Percentiles rank a stretch among this genome's conserved stretches.
phyloP scores from a whole-genome alignment of 2,888 invertebrate genomes.

The Taenaris catops region DNA sequence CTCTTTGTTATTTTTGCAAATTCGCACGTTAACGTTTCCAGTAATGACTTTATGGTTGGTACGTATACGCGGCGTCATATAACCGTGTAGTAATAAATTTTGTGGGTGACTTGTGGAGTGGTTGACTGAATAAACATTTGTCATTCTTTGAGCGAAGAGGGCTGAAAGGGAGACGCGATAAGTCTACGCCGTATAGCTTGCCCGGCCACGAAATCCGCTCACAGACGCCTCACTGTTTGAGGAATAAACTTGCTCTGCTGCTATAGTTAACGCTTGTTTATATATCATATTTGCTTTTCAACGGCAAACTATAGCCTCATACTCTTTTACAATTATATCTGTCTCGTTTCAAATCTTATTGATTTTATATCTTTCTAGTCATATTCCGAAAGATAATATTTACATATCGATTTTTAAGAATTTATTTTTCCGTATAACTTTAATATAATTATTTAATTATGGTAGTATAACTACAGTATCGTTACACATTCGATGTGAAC shows the following conservation, averaged over 20 bases:
- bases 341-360: too few species aligned
- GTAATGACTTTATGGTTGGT: slow-evolving; percentile 22
- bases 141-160: slow-evolving; percentile 45
- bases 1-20: slow-evolving; percentile 65
- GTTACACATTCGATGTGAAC: too few species aligned
- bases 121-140: slow-evolving; percentile 60
- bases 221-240: slow-evolving; percentile 43
- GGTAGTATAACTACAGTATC: too few species aligned
- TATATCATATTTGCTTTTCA: too few species aligned
- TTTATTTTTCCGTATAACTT: too few species aligned
- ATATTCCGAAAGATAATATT: too few species aligned
- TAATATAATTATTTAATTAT: too few species aligned
- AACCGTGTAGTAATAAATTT: slow-evolving; percentile 17
- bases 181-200: slow-evolving; percentile 25
- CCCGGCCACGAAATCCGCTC: slow-evolving; percentile 26
- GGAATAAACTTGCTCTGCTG: slow-evolving; percentile 60
- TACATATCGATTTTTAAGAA: too few species aligned
- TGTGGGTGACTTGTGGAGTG: slow-evolving; percentile 41
- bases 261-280: too few species aligned
- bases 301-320: too few species aligned
- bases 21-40: slow-evolving; percentile 47
- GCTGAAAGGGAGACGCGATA: slow-evolving; percentile 34
- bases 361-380: too few species aligned
- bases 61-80: slow-evolving; percentile 12
- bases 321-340: too few species aligned